Evolutionary conservation across 37 sponge, comb jelly and placozoan genomes (phyloP).

Genomic region (Hexactinellida sp.): DNA sequence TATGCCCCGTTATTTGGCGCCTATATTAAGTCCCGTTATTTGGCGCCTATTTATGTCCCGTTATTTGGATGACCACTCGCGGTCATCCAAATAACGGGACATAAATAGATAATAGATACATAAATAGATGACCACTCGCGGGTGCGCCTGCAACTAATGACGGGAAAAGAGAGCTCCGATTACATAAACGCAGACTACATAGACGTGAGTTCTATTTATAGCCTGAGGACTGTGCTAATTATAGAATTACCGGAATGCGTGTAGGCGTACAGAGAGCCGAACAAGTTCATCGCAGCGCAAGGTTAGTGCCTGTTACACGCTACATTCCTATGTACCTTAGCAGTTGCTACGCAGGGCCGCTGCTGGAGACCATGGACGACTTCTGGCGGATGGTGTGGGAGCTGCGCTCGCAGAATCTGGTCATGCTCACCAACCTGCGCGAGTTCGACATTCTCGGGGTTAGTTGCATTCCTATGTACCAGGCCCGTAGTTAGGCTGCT

Average conservation of each 20-base stretch:
- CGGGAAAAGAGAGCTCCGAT: conserved; percentile 1
- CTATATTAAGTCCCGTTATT: not conserved
- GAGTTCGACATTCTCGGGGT: not conserved
- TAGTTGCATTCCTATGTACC: not conserved
- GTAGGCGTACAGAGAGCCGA: not conserved
- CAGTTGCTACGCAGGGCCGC: not conserved
- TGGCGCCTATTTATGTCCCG: no score
- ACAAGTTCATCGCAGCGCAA: conserved; percentile 8
- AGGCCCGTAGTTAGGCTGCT: not conserved
- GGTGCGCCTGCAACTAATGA: not conserved
- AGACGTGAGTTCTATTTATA: not conserved
- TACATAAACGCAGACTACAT: not conserved
- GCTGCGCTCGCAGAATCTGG: not conserved
- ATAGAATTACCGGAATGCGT: not conserved
- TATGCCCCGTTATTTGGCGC: not conserved
- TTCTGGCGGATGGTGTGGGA: conserved; percentile 14
- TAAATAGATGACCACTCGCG: not conserved
- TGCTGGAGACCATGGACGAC: not conserved
- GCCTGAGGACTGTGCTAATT: not conserved
- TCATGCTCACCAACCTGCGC: not conserved
- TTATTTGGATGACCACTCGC: no score
- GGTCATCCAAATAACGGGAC: no score
- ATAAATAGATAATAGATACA: no score
- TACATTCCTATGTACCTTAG: not conserved
- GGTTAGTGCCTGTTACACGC: not conserved